These are phyloP conservation scores for Serilophus lunatus DNA, from an alignment of 2,113 vertebrate genomes.

Conservation along the genomic window DNA sequence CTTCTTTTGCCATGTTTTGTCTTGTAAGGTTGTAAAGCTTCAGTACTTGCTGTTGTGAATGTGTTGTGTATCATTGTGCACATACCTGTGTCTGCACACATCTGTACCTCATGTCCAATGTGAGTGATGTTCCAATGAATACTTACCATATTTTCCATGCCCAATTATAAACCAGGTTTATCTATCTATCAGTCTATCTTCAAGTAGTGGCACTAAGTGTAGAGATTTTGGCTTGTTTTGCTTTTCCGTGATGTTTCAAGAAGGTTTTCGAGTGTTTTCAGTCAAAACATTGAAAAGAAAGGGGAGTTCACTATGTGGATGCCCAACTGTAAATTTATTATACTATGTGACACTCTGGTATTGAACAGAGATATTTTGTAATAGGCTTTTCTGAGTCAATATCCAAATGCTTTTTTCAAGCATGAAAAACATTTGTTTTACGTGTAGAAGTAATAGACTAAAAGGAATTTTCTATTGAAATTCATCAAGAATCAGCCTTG, in stretches of 20 bases:
- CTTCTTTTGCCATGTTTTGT: neutral
- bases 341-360: neutral
- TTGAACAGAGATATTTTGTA: neutral
- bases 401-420: neutral
- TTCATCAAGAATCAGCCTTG: neutral
- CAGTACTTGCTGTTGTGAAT: neutral
- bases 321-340: neutral
- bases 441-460: neutral
- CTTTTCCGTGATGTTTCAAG: neutral
- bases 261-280: neutral
- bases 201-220: neutral
- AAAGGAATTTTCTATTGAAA: neutral
- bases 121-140: neutral
- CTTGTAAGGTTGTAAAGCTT: neutral
- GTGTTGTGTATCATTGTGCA: neutral
- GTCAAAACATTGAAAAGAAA: neutral
- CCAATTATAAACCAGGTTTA: neutral
- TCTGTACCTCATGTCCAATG: neutral
- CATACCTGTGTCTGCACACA: neutral
- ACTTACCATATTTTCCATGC: neutral
- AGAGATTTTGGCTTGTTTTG: fast-evolving
- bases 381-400: neutral
- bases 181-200: neutral
- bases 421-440: neutral
- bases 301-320: neutral